Base-by-base conservation (phyloP, 2,797 vertebrate genomes). In the Poecilia gillii region DNA sequence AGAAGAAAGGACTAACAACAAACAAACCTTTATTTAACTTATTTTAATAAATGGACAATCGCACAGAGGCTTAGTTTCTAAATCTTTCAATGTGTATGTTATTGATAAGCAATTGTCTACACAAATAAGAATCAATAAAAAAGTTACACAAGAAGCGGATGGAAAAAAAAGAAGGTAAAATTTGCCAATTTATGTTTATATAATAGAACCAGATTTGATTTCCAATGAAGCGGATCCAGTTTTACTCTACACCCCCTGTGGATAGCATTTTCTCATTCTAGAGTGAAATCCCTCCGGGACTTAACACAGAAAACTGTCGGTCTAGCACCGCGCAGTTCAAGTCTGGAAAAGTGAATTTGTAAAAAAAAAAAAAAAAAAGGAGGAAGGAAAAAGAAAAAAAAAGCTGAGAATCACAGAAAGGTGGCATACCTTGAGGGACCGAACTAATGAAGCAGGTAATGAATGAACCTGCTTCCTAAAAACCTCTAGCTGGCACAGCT, bases 381-480 rank as follows among this genome's bases (percentile, higher is more conserved):
- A 68, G 57, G 8, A 79, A 13, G 59, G 13, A 62, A 13, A 4
- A 41, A 2, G 49, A 73, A 66, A 33, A 66, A 31, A 74, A 71
- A 72, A 83, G 75, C 59, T 46, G 18, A 83, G 46, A 82, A 72
- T 51, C 72, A 72, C 51, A 81, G 64, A 82, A 79, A 89, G 91
- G 91, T 87, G 91, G 82, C 75, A 76, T 84, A 90, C 88, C 91
- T 92, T 76, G 82, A 89, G 89, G 91, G 88, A 90, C 81, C 77
- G 84, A 92, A 87, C 83, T 94, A 94, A 95, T 94, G 93, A 94
- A 92, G 93, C 88, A 81, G 87, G 85, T 92, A 94, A 94, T 93
- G 91, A 91, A 94, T 92, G 90, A 89, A 93, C 85, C 87, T 82
- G 85, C 86, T 80, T 90, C 84, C 89, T 76, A 85, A 88, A 92